These are phyloP conservation scores for Anser brachyrhynchus DNA, from an alignment of 2,113 vertebrate genomes.

Conservation along the genomic window DNA sequence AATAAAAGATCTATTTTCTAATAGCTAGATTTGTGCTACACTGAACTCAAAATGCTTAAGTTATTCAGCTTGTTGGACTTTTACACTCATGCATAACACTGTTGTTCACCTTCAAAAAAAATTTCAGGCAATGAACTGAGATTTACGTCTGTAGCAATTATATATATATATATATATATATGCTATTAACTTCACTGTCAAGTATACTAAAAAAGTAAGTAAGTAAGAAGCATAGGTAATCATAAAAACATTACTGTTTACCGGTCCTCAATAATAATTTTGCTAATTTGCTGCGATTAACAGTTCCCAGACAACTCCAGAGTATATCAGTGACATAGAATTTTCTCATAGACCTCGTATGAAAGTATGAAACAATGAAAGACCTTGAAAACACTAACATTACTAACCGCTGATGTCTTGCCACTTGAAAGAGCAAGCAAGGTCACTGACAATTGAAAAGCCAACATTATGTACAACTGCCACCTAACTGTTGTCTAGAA, in stretches of 20 bases:
- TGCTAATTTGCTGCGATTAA: not conserved
- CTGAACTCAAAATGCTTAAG: not conserved
- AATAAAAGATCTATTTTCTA: not conserved
- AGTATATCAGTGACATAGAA: not conserved
- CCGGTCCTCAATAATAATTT: not conserved
- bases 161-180: not conserved
- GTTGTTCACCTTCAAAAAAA: not conserved
- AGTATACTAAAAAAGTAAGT: not conserved
- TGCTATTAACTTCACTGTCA: not conserved
- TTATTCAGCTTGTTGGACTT: not conserved
- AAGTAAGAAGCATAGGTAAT: not conserved
- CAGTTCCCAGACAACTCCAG: not conserved
- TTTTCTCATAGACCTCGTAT: not conserved
- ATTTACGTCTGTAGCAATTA: not conserved
- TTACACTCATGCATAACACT: not conserved
- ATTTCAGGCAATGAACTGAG: not conserved
- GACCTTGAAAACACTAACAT: not conserved
- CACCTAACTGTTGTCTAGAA: not conserved
- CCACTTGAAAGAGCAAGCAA: not conserved
- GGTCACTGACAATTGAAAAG: not conserved
- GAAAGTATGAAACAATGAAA: not conserved
- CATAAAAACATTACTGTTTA: not conserved
- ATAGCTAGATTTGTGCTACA: accelerated
- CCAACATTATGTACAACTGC: not conserved
- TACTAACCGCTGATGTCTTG: not conserved